These are phyloP conservation scores for Drosophila willistoni DNA, from an alignment of 1,140 invertebrate species.

Conservation along the genomic window DNA sequence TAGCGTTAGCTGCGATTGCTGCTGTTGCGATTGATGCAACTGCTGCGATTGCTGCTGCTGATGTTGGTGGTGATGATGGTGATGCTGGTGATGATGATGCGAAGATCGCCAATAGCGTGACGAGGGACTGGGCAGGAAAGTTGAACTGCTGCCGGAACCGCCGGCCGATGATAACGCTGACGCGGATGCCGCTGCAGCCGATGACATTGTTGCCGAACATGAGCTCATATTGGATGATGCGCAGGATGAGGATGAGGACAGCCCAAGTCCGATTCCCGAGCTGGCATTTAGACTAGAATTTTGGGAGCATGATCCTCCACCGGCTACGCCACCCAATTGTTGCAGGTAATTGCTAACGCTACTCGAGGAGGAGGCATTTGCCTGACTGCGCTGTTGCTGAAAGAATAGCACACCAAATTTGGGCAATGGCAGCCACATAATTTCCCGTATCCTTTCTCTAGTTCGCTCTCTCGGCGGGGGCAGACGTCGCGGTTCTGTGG, in stretches of 20 bases:
- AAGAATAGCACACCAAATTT: slow-evolving; percentile 91
- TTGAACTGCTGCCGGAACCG: slow-evolving; percentile 35
- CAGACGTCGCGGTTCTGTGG: slow-evolving; percentile 89
- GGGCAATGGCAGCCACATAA: slow-evolving; percentile 91
- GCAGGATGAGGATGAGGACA: slow-evolving; percentile 2
- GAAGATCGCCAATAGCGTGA: slow-evolving; percentile 78
- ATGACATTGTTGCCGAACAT: slow-evolving; percentile 6
- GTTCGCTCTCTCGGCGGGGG: slow-evolving; percentile 86
- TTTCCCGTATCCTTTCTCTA: slow-evolving; percentile 86
- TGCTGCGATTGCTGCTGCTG: slow-evolving; percentile 67
- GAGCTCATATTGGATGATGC: slow-evolving; percentile 2
- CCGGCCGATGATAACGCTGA: background rate
- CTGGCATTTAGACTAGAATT: slow-evolving; percentile 80
- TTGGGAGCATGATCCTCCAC: slow-evolving; percentile 41
- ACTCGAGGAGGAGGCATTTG: slow-evolving; percentile 14
- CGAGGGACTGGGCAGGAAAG: slow-evolving; percentile 70
- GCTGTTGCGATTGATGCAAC: slow-evolving; percentile 41
- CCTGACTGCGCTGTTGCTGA: slow-evolving; percentile 63
- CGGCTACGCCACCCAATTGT: slow-evolving; percentile 29
- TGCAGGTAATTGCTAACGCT: slow-evolving; percentile 49
- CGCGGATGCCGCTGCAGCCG: background rate
- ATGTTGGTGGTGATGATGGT: slow-evolving; percentile 73
- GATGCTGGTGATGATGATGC: slow-evolving; percentile 70
- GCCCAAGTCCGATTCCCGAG: slow-evolving; percentile 33
- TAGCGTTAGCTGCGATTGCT: slow-evolving; percentile 37